Evolutionary conservation across 2,113 vertebrate genomes (phyloP).

Genomic region (Psammodynastes pulverulentus): DNA sequence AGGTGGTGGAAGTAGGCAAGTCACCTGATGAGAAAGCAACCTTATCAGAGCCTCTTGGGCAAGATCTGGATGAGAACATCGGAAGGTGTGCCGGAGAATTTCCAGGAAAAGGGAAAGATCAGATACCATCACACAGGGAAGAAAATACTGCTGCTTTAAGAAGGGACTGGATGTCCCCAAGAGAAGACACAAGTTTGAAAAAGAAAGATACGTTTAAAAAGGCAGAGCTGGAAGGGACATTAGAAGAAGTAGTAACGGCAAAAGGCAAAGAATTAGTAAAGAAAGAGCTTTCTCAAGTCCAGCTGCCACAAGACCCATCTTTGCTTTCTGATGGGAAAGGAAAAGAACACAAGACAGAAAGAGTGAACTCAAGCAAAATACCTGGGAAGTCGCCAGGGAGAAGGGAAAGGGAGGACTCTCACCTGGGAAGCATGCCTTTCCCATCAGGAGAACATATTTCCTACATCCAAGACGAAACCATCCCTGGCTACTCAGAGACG

Average conservation of each 20-base stretch:
- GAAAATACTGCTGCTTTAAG: constrained; percentile 24
- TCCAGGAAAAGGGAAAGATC: constrained; percentile 23
- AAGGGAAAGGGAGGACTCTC: constrained; percentile 71
- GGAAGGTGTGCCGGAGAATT: constrained; percentile 45
- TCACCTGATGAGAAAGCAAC: constrained; percentile 68
- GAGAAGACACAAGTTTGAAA: constrained; percentile 75
- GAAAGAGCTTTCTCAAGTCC: constrained; percentile 55
- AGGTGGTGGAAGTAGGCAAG: constrained; percentile 53
- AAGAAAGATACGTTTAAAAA: constrained; percentile 88
- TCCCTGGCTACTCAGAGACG: constrained; percentile 94
- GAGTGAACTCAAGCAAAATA: constrained; percentile 50
- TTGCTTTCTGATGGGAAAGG: constrained; percentile 33
- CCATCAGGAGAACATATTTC: constrained; percentile 84
- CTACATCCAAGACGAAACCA: constrained; percentile 96
- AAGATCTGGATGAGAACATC: constrained; percentile 52
- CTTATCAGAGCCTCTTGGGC: constrained; percentile 61
- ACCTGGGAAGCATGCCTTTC: constrained; percentile 70
- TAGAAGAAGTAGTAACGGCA: constrained; percentile 72
- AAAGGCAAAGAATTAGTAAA: constrained; percentile 61
- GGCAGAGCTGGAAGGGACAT: constrained; percentile 87
- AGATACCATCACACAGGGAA: constrained; percentile 2
- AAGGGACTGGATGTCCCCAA: constrained; percentile 46
- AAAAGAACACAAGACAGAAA: constrained; percentile 40
- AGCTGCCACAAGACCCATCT: constrained; percentile 24
- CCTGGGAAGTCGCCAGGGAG: constrained; percentile 68